Percentiles rank a stretch among this genome's conserved stretches.
phyloP scores from a whole-genome alignment of 2,797 vertebrate genomes.

The Rhynchonycteris naso region DNA sequence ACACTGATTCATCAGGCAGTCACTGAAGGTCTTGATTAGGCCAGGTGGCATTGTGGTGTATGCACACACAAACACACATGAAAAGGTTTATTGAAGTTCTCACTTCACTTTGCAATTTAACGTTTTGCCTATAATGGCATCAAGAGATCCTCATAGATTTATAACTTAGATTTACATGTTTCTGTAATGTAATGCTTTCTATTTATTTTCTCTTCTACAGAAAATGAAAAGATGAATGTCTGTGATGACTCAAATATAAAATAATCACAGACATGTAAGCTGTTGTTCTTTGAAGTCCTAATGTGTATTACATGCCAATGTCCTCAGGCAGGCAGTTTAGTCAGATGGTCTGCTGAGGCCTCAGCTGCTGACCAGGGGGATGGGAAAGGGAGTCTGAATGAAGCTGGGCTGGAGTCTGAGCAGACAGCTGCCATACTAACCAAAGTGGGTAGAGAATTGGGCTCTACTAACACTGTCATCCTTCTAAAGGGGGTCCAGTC shows the following conservation, averaged over 20 bases:
- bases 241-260: neutral
- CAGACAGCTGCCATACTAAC: neutral
- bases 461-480: neutral
- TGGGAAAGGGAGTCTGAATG: neutral
- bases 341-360: rapidly evolving
- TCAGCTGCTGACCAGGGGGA: neutral
- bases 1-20: neutral
- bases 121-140: neutral
- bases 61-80: neutral
- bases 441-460: neutral
- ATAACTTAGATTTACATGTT: neutral
- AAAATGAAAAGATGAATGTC: neutral
- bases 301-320: too few relatives aligned
- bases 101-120: neutral
- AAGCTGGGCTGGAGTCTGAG: neutral
- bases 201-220: neutral
- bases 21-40: neutral
- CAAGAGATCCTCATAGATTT: neutral
- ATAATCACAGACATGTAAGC: neutral
- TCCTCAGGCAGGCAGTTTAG: neutral
- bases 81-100: neutral
- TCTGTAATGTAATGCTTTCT: neutral
- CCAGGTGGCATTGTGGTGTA: too few relatives aligned
- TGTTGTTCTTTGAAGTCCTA: neutral
- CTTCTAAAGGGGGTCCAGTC: neutral